Evolutionary conservation across 92 coral and sea anemone species (phyloP), one percentile per base, ranked within the genome.

Genomic region (Heliopora coerulea): DNA sequence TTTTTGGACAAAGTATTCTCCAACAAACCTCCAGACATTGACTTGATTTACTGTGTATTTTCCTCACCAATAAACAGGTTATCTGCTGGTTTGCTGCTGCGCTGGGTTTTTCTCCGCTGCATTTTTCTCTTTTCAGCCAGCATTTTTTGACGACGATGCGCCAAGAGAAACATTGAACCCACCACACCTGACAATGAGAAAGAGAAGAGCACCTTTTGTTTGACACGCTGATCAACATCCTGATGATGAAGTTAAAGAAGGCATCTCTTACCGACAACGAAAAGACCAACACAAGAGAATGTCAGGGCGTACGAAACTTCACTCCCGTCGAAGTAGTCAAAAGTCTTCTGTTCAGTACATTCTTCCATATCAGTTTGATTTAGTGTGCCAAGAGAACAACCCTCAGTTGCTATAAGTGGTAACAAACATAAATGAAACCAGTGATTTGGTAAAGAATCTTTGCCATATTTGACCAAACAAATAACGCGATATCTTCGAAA

Each of bases 221-320:
- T n/a, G n/a, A n/a, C n/a, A n/a, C n/a, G n/a, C n/a, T n/a, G n/a
- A n/a, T n/a, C n/a, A n/a, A n/a, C n/a, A n/a, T n/a, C n/a, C n/a
- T n/a, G n/a, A n/a, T n/a, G n/a, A n/a, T n/a, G n/a, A n/a, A n/a
- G 48, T 25, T 20, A 18, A 4, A 18, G 27, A 44, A n/a, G n/a
- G n/a, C 10, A 18, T 44, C 14, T 1, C 77, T 52, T 54, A 70
- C 77, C 77, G 37, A 70, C 62, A 52, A 49, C 31, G 63, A 70
- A 70, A 30, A 70, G 41, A 11, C 77, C 77, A 54, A 13, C 15
- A 28, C 30, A 52, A 5, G 11, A 0, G 30, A 70, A 70, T 0
- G 77, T 70, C 20, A 70, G 25, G 15, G 77, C 77, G 33, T 3
- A 70, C 30, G 77, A 70, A 0, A 54, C 77, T 70, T 70, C 77